Base-by-base conservation (phyloP, 2,888 invertebrate species). In the Amphimallon solstitiale region DNA sequence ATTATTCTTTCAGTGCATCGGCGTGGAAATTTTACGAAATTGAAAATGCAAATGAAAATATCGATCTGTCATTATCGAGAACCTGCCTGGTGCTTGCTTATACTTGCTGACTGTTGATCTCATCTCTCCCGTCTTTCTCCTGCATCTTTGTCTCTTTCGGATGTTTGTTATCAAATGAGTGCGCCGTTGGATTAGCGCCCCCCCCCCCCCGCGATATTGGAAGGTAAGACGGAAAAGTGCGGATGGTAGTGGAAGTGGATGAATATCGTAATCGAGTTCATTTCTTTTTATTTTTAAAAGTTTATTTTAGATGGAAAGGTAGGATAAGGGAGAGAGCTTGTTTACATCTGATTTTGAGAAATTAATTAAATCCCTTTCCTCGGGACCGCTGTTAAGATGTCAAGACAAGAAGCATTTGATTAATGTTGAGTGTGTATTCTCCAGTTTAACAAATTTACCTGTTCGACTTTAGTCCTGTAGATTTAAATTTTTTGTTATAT, bases 1-100 rank as follows among this genome's bases (percentile, higher is more conserved):
- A 71, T 75, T 71, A 75, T 75, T 76, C 73, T 75, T 73, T 75
- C 71, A 71, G 70, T 72, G 73, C 74, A 70, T 68, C 69, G 71
- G 67, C 65, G 67, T 59, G 70, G 73, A 72, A 72, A 68, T 69
- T 70, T 64, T 71, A 65, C 70, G 70, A 72, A 70, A 65, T 66
- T 71, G 68, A 67, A 66, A 68, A 70, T 70, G 70, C 69, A 68
- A 72, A 68, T 70, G 68, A 72, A 71, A 71, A 65, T 71, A 68
- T 52, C 56, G 37, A 61, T 65, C 48, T 37, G 64, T 65, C 59
- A 65, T 67, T 71, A 48, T 68, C 68, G 65, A 67, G 40, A 43
- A 43, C 56, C 23, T 40, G 56, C 43, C 29, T 56, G 56, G 38
- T 21, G 37, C 56, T 56, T 29, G 29, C 29, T 29, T 29, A n/a